Evolutionary conservation across 2,888 invertebrate species (phyloP).

Genomic region (Cyrtodaria siliqua): DNA sequence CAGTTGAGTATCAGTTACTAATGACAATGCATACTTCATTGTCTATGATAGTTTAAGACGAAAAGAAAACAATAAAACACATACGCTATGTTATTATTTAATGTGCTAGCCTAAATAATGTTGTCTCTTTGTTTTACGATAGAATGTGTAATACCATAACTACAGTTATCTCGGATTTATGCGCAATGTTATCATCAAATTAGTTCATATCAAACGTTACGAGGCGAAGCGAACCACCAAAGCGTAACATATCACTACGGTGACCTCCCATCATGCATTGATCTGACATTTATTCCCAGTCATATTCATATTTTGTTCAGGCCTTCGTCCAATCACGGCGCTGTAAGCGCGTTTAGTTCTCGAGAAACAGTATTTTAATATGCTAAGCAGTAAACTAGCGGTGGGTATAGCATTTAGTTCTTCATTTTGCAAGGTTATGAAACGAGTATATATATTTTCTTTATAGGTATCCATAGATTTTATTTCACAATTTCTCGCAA

Average conservation of each 20-base stretch:
- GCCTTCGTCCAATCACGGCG: constrained; percentile 25
- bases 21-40: too few relatives aligned
- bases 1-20: too few relatives aligned
- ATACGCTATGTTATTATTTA: too few relatives aligned
- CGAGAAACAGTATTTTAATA: too few relatives aligned
- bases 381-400: too few relatives aligned
- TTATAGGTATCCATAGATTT: constrained; percentile 41
- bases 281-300: constrained; percentile 22
- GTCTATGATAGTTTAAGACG: too few relatives aligned
- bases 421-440: too few relatives aligned
- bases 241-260: constrained; percentile 26
- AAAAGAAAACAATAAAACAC: too few relatives aligned
- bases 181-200: neutral
- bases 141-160: too few relatives aligned
- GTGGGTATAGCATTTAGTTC: too few relatives aligned
- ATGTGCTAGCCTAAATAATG: neutral
- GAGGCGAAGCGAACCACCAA: neutral
- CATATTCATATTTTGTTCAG: constrained; percentile 20
- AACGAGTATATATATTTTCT: neutral
- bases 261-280: constrained; percentile 29
- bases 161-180: too few relatives aligned
- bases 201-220: constrained; percentile 6
- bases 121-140: constrained; percentile 1
- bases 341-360: constrained; percentile 5
- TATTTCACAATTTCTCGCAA: constrained; percentile 17